Conservation (phyloP, 2,797 vertebrate genomes). For the Fringilla coelebs region DNA sequence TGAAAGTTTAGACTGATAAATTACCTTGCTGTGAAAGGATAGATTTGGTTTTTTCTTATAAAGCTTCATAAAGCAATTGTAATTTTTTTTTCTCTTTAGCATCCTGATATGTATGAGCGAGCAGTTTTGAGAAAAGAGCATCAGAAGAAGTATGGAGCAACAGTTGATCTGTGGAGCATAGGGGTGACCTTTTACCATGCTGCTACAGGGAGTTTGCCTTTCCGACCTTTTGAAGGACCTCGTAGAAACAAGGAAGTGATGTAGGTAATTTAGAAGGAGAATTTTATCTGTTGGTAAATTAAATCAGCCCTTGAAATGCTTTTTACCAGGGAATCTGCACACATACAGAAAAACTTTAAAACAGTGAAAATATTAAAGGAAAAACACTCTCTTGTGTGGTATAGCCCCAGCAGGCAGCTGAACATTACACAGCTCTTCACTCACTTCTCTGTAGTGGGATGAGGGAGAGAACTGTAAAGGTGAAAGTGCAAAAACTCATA, state of each 20-base stretch:
- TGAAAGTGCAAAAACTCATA: neutral
- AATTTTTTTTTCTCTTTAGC: conserved; percentile 71
- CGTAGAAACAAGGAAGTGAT: conserved; percentile 99
- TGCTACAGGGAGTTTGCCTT: conserved; percentile 93
- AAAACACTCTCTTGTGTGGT: neutral
- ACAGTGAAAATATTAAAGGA: neutral
- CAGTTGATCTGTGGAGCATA: conserved; percentile 97
- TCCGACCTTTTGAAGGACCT: conserved; percentile 93
- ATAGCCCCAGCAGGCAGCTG: neutral
- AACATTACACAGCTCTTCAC: neutral
- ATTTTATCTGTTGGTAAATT: neutral
- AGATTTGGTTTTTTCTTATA: neutral
- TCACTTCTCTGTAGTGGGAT: neutral
- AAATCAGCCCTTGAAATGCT: neutral
- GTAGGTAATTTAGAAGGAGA: conserved; percentile 76
- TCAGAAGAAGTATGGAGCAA: conserved; percentile 96
- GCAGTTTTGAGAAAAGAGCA: conserved; percentile 95
- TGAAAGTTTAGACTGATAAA: neutral
- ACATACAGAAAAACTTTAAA: neutral
- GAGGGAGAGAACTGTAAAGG: neutral
- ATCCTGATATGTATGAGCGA: conserved; percentile 97
- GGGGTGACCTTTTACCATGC: conserved; percentile 97
- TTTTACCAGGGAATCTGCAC: neutral
- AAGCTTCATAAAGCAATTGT: neutral
- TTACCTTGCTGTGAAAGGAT: neutral